Evolutionary conservation across 2,888 invertebrate genomes (phyloP).

Genomic region (Aleiodes testaceus): DNA sequence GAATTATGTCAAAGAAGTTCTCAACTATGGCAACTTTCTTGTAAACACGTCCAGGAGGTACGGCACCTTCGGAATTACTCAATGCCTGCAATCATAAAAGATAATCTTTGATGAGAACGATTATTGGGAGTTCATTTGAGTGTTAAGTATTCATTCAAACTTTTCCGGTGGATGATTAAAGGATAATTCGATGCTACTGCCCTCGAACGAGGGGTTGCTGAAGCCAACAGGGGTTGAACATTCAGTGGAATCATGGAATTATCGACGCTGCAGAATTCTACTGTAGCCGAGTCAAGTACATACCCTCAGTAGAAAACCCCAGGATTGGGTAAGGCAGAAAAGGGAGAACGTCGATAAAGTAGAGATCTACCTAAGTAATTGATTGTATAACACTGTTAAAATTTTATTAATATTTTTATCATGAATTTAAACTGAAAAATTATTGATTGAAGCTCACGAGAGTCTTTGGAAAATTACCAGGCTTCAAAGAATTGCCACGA

Average conservation of each 20-base stretch:
- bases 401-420: neutral
- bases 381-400: neutral
- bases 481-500: too few species aligned
- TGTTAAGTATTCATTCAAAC: neutral
- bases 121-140: neutral
- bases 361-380: neutral
- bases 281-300: neutral
- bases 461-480: too few species aligned
- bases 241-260: neutral
- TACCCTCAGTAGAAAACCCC: neutral
- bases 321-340: neutral
- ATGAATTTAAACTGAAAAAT: too few species aligned
- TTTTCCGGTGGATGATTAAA: neutral
- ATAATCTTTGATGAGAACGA: neutral
- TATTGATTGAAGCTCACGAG: too few species aligned
- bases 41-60: slow-evolving; percentile 78
- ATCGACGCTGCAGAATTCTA: neutral
- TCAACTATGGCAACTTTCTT: slow-evolving; percentile 97
- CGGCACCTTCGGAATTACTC: slow-evolving; percentile 76
- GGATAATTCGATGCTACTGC: neutral
- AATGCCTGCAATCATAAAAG: slow-evolving; percentile 77
- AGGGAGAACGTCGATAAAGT: neutral
- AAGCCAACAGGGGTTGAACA: neutral
- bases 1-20: slow-evolving; percentile 97
- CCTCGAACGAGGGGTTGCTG: neutral